Conservation (phyloP, 2,113 vertebrate genomes). For the Callipepla californica region DNA sequence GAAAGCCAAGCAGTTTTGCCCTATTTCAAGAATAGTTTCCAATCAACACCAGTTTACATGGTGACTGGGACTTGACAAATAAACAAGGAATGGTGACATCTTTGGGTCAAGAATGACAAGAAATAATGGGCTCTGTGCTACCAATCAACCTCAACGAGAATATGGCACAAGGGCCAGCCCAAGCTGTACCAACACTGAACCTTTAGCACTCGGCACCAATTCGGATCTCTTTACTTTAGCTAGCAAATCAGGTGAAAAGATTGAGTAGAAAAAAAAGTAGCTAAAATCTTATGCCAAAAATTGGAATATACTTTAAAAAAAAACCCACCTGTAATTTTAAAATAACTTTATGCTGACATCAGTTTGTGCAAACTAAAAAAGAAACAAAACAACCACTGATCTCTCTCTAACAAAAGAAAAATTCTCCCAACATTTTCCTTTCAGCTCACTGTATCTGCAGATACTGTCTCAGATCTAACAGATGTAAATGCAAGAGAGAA, state of each 20-base stretch:
- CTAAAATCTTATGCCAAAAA: slow-evolving; percentile 66
- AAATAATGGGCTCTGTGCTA: slow-evolving; percentile 80
- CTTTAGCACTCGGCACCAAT: slow-evolving; percentile 80
- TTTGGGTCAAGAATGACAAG: slow-evolving; percentile 76
- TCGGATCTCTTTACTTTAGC: slow-evolving; percentile 77
- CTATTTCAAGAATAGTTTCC: slow-evolving; percentile 77
- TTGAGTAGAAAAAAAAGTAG: slow-evolving; percentile 46
- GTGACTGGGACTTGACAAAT: slow-evolving; percentile 65
- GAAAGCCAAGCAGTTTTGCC: slow-evolving; percentile 78
- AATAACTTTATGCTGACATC: slow-evolving; percentile 68
- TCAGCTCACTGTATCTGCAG: slow-evolving; percentile 61
- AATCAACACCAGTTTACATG: slow-evolving; percentile 77
- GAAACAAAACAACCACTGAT: slow-evolving; percentile 5
- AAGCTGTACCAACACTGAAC: slow-evolving; percentile 84
- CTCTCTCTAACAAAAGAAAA: slow-evolving; percentile 69
- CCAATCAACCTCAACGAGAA: slow-evolving; percentile 83
- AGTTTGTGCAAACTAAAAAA: slow-evolving; percentile 75
- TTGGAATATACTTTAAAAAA: slow-evolving; percentile 69
- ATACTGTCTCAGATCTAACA: slow-evolving; percentile 66
- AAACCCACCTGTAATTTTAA: slow-evolving; percentile 59
- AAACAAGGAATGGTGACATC: slow-evolving; percentile 75
- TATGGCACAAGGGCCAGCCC: slow-evolving; percentile 82
- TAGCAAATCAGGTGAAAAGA: slow-evolving; percentile 77
- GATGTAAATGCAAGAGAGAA: slow-evolving; percentile 72
- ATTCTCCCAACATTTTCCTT: slow-evolving; percentile 54